Evolutionary conservation across 1,140 invertebrate species (phyloP), one percentile per base, ranked within the genome.

Genomic region (Atta cephalotes): DNA sequence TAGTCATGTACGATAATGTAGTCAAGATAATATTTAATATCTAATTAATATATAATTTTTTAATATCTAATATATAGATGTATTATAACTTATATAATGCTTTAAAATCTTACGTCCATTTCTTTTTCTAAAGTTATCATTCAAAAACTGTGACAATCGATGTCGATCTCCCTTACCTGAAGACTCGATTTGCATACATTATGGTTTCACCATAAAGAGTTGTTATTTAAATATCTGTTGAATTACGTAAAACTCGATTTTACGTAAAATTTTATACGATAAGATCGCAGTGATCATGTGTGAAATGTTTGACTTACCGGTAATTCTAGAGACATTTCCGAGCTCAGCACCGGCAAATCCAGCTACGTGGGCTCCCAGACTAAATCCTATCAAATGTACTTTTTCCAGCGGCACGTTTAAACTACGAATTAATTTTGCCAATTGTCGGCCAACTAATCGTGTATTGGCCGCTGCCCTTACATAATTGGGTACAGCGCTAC

Each of bases 401-500:
- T 97, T 97, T 58, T 96, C 94, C 74, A 96, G 95, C 35, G 96
- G 95, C 18, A 97, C 95, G 86, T 97, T 94, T 14, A 96, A 89
- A 58, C 95, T 95, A 74, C 92, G 92, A 7, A 95, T 92, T 51
- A 99, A 94, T 94, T 98, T 96, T 2, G 98, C 98, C 45, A 99
- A 95, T 94, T 99, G 98, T 89, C 98, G 97, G 0, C 98, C 99
- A 0, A 99, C 98, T 10, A 99, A 95, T 66, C 98, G 95, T 0
- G 98, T 98, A 92, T 99, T 99, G 45, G 98, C 98, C 0, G 98
- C 98, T 0, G 98, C 98, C 89, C 98, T 96, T 0, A 99, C 97
- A 93, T 99, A 99, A 93, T 99, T 99, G 0, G 98, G 98, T 90
- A 99, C 97, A 0, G 97, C 96, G 3, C 98, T 98, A 0, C 99